Evolutionary conservation across 1,140 invertebrate species (phyloP), one percentile per base, ranked within the genome.

Genomic region (Ceratina australensis): DNA sequence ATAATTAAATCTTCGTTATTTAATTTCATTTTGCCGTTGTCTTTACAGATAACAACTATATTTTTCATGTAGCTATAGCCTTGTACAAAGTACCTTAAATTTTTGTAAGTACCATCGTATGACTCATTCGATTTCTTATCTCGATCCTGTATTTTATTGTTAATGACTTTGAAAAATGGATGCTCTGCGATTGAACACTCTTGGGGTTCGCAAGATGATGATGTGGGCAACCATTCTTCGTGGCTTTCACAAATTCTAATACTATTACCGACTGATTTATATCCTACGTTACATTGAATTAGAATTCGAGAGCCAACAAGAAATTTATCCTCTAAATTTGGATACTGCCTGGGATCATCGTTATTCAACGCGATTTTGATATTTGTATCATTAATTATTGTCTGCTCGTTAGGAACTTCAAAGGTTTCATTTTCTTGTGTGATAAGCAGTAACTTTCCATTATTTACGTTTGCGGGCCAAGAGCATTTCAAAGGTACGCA

Each of bases 401-500:
- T 16, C 12, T 22, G 4, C 24, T 4, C 50, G 16, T 61, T 42
- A 1, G 47, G 20, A 71, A 79, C 57, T 10, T 87, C 71, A 7
- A 75, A 15, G 0, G 69, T 85, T 0, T 3, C 28, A 16, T 80
- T 78, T 0, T 74, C 47, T 26, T 12, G 12, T 16, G 33, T 68
- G 22, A 50, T 81, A 26, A 87, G 50, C 12, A 81, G 82, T 26
- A 87, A 68, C 61, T 26, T 83, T 4, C 81, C 86, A n/a, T 88
- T 79, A 64, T 75, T 16, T 10, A 87, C 28, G 4, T 15, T 4
- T 10, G 66, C 56, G 13, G 89, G 89, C 69, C 67, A 57, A 0
- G 82, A 60, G 71, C 89, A 90, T 8, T 47, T 63, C 0, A 86
- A 57, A 3, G 74, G 74, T n/a, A 86, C 59, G 28, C 89, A 90